Percentiles rank a stretch among this genome's conserved stretches.
Conservation (phyloP, 2,888 invertebrate species). For the Catocala nupta region DNA sequence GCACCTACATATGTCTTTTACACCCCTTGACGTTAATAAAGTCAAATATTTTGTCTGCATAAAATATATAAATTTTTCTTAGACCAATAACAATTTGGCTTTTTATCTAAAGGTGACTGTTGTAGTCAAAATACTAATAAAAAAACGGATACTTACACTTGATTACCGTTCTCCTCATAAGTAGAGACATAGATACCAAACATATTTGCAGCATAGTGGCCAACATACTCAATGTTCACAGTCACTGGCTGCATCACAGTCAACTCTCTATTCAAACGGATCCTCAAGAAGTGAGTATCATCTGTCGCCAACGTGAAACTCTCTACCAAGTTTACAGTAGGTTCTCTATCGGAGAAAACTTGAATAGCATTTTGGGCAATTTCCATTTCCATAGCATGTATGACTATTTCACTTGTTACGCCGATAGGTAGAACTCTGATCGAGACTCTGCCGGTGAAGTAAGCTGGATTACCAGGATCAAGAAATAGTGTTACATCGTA, state of each 20-base stretch:
- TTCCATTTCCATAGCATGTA: constrained; percentile 82
- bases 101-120: too few species aligned
- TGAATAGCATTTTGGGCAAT: constrained; percentile 56
- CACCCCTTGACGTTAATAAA: too few species aligned
- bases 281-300: constrained; percentile 83
- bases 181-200: constrained; percentile 89
- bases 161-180: constrained; percentile 67
- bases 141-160: constrained; percentile 64
- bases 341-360: constrained; percentile 52
- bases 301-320: constrained; percentile 56
- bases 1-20: too few species aligned
- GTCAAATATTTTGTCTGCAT: too few species aligned
- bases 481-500: constrained; percentile 85
- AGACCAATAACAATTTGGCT: too few species aligned
- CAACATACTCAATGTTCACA: constrained; percentile 86
- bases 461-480: constrained; percentile 71
- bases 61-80: too few species aligned
- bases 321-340: constrained; percentile 48
- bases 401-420: constrained; percentile 65
- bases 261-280: constrained; percentile 71
- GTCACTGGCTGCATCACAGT: constrained; percentile 71
- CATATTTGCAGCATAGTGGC: constrained; percentile 86
- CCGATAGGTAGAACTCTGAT: constrained; percentile 70
- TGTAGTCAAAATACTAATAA: background rate
- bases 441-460: constrained; percentile 78